Conservation (phyloP, 2,797 vertebrate genomes). For the Smutsia gigantea region DNA sequence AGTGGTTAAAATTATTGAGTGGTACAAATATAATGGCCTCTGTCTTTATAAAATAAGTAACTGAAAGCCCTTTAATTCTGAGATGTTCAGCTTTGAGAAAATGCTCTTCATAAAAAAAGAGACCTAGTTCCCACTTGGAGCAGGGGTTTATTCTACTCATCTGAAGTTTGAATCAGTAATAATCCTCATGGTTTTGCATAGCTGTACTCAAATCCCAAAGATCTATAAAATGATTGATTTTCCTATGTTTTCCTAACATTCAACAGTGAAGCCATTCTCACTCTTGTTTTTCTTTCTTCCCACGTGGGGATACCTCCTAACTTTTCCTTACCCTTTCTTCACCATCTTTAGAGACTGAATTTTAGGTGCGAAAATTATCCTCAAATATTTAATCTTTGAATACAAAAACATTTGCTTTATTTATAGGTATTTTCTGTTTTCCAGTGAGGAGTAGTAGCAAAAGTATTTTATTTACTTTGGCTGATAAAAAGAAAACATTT, state of each 20-base stretch:
- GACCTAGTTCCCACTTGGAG: slow-evolving; percentile 23
- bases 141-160: slow-evolving; percentile 26
- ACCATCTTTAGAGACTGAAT: slow-evolving; percentile 15
- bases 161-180: slow-evolving; percentile 19
- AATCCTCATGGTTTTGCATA: slow-evolving; percentile 40
- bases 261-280: background rate
- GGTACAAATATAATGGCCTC: background rate
- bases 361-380: background rate
- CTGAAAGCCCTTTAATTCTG: slow-evolving; percentile 25
- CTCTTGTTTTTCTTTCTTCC: background rate
- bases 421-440: slow-evolving; percentile 46
- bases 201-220: background rate
- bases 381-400: slow-evolving; percentile 37
- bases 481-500: slow-evolving; percentile 29
- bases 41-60: slow-evolving; percentile 22
- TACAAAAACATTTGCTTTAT: slow-evolving; percentile 37
- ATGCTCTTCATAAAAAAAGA: slow-evolving; percentile 19
- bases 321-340: background rate
- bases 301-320: background rate
- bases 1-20: slow-evolving; percentile 28
- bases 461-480: slow-evolving; percentile 38
- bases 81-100: slow-evolving; percentile 45
- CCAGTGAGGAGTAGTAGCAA: background rate
- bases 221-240: slow-evolving; percentile 22
- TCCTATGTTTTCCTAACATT: background rate